Percentiles rank a stretch among this genome's conserved stretches.
phyloP scores from a whole-genome alignment of 2,888 invertebrate genomes.

The Hylaea fasciaria region DNA sequence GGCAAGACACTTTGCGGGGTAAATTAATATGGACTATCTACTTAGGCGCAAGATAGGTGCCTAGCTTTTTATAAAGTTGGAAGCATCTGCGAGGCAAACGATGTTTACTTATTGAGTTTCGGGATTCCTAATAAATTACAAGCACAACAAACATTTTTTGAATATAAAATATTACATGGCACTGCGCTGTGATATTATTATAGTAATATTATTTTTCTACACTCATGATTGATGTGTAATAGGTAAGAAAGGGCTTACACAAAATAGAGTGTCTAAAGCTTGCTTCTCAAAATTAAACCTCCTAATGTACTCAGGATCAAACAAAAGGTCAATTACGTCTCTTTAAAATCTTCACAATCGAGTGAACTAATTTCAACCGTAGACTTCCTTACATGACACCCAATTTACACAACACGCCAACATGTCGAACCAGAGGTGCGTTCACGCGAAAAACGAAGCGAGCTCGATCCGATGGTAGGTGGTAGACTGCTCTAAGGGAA shows the following conservation, averaged over 20 bases:
- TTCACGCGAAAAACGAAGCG: slow-evolving; percentile 22
- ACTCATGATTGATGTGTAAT: too few species aligned
- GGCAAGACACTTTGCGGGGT: slow-evolving; percentile 24
- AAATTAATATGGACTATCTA: slow-evolving; percentile 29
- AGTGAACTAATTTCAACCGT: slow-evolving; percentile 13
- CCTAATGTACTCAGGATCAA: neutral
- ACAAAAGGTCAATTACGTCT: slow-evolving; percentile 3
- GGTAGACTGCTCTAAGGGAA: neutral
- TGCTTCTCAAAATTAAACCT: neutral
- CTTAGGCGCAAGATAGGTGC: slow-evolving; percentile 12
- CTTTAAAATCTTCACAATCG: slow-evolving; percentile 9
- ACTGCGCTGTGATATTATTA: too few species aligned
- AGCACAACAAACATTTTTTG: too few species aligned
- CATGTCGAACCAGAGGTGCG: slow-evolving; percentile 4
- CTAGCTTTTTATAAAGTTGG: slow-evolving; percentile 2
- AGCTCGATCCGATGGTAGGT: slow-evolving; percentile 8
- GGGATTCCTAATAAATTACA: too few species aligned
- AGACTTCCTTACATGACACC: slow-evolving; percentile 15
- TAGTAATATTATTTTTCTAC: too few species aligned
- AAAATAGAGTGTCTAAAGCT: too few species aligned
- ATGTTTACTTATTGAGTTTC: neutral
- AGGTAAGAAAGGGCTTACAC: too few species aligned
- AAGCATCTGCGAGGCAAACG: neutral
- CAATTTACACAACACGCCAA: slow-evolving; percentile 12
- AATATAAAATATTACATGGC: too few species aligned